Conservation (phyloP, 2,113 vertebrate species). For the Cochlearius cochlearius region DNA sequence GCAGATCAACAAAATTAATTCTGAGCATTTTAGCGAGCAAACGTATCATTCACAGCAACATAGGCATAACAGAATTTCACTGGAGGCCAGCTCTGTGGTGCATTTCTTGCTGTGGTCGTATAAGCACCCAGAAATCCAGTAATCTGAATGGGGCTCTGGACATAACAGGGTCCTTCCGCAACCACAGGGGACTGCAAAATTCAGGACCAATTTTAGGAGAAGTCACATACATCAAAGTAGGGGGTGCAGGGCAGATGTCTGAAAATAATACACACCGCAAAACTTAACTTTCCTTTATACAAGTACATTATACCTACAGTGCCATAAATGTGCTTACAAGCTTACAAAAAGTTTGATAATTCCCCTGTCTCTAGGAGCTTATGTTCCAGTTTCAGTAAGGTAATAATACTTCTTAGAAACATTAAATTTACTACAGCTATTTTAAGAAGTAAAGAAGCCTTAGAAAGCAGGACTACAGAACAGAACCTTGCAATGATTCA, state of each 20-base stretch:
- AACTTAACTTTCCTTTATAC: not conserved
- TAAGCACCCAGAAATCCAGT: not conserved
- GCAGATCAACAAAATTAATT: not conserved
- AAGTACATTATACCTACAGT: not conserved
- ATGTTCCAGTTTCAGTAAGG: not conserved
- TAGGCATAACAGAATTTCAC: not conserved
- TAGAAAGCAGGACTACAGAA: not conserved
- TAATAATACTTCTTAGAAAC: not conserved
- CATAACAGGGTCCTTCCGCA: not conserved
- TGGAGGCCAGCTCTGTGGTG: not conserved
- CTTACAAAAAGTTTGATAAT: not conserved
- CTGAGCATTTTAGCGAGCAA: not conserved
- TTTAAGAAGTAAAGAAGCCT: constrained; percentile 8
- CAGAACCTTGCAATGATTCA: not conserved
- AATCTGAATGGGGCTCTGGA: not conserved
- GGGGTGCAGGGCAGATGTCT: not conserved
- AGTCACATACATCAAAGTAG: not conserved
- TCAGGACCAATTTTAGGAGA: not conserved
- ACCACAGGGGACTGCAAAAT: not conserved
- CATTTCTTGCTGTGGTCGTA: not conserved
- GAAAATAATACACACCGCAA: not conserved
- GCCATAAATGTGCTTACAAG: not conserved
- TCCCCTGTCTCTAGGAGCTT: not conserved
- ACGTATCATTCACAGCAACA: not conserved
- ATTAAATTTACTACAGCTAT: not conserved